Base-by-base conservation (phyloP, 2,888 invertebrate genomes). In the Polylopha cassiicola region DNA sequence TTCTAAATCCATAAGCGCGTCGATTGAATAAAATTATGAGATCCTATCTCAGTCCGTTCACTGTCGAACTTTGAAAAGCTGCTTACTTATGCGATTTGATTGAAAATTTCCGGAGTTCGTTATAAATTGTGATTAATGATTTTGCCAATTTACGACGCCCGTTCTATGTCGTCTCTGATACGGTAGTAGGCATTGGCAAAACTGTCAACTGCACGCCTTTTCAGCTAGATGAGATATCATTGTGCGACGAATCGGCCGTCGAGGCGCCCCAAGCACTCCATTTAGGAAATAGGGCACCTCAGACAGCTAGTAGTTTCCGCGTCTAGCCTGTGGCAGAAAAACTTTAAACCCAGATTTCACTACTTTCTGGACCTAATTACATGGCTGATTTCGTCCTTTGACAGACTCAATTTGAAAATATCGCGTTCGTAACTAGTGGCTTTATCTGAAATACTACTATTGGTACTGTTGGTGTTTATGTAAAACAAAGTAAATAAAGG, bases 211-310 rank as follows among this genome's bases (percentile, higher is more conserved):
- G 44, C 48, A 51, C 46, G 43, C 51, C 37, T 46, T 52, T 51
- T 48, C 42, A 48, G 44, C 50, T 55, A 58, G 60, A 62, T 52
- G 55, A 64, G 57, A 46, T 58, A 56, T 56, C 52, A 55, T 55
- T 61, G 55, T 60, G 39, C 45, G 37, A 37, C 48, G 48, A 41
- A 46, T 50, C 44, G 46, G 44, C 44, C 33, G 30, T 27, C 47
- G 27, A 27, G 37, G 31, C 10, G 41, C 46, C 46, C 10, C 31
- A 21, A 42, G 45, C 43, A 37, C 43, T 17, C 15, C 26, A 41
- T 42, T 50, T 46, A 50, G 48, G 49, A 58, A 57, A 58, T 58
- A 51, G 51, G 47, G 46, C 48, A 43, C 42, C 46, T 44, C 50
- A 43, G 47, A 46, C 43, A 46, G 33, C 48, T 50, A 16, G 20